Base-by-base conservation (phyloP, 1,140 invertebrate species). In the Scylla paramamosain region DNA sequence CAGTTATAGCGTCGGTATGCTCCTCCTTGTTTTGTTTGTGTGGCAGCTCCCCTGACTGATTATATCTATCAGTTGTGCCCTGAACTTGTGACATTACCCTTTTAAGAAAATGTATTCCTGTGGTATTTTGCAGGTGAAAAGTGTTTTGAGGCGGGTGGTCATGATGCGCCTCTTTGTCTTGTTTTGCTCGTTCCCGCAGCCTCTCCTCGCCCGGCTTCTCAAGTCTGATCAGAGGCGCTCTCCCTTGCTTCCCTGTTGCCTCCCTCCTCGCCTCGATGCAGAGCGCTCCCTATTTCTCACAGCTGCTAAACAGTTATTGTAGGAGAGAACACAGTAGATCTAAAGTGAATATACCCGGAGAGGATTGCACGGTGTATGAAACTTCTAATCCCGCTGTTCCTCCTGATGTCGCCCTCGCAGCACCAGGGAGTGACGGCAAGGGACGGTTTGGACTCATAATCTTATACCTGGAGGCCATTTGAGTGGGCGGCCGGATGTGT, bases 1-100 rank as follows among this genome's bases (percentile, higher is more conserved):
- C 67, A n/a, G 67, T n/a, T 77, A 77, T 77, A 77, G 67, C 67
- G 67, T 77, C 67, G 67, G 67, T n/a, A 77, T 77, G 67, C 67
- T 77, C 20, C 67, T 77, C n/a, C 67, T 77, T n/a, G 67, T 77
- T n/a, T 77, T 25, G 67, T 77, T 77, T n/a, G 67, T n/a, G 67
- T 77, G 67, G 25, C 20, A n/a, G 67, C 67, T n/a, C 20, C 25
- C 67, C 67, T 77, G 67, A 77, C 25, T 6, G 1, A 77, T 77
- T 7, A n/a, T n/a, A 20, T n/a, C 20, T n/a, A 25, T 77, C 67
- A 59, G 52, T 20, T 16, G 52, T 77, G 12, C n/a, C 16, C 67
- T n/a, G 20, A 20, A n/a, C 67, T n/a, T n/a, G 67, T 25, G 16
- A 77, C 67, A n/a, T n/a, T n/a, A 7, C 6, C 67, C 6, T 77